These are phyloP conservation scores for Agrotis puta DNA, from an alignment of 2,888 invertebrate species.

Conservation along the genomic window DNA sequence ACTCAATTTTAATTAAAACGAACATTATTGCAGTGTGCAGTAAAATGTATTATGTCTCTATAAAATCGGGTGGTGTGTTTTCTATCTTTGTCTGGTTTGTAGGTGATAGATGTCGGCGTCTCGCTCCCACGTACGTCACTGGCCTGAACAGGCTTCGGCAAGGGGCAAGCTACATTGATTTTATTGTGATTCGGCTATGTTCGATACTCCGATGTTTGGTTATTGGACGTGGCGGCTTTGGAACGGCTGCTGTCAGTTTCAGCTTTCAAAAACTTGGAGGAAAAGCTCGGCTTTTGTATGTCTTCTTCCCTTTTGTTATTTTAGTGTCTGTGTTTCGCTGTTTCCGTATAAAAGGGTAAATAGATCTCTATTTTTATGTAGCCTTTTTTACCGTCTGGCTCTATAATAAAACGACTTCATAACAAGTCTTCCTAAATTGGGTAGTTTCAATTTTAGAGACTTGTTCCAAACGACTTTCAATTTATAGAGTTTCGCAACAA, in stretches of 20 bases:
- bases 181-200: constrained; percentile 69
- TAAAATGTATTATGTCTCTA: constrained; percentile 73
- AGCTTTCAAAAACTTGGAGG: constrained; percentile 43
- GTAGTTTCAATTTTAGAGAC: constrained; percentile 36
- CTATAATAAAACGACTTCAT: constrained; percentile 46
- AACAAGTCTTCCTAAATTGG: constrained; percentile 32
- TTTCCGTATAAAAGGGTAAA: constrained; percentile 30
- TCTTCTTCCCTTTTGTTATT: constrained; percentile 43
- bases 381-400: constrained; percentile 33
- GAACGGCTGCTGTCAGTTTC: constrained; percentile 41
- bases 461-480: constrained; percentile 39
- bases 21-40: constrained; percentile 69
- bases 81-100: constrained; percentile 58
- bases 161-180: constrained; percentile 78
- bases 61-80: constrained; percentile 67
- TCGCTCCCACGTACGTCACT: constrained; percentile 65
- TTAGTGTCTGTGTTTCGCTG: constrained; percentile 27
- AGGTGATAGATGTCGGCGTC: constrained; percentile 46
- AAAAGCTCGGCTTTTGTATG: constrained; percentile 31
- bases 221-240: constrained; percentile 49
- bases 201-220: constrained; percentile 58
- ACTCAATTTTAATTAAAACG: constrained; percentile 73
- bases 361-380: constrained; percentile 35
- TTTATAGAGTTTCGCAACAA: constrained; percentile 46
- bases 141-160: constrained; percentile 72